Evolutionary conservation across 2,797 vertebrate genomes (phyloP), one percentile per base, ranked within the genome.

Genomic region (Brachymystax lenok): DNA sequence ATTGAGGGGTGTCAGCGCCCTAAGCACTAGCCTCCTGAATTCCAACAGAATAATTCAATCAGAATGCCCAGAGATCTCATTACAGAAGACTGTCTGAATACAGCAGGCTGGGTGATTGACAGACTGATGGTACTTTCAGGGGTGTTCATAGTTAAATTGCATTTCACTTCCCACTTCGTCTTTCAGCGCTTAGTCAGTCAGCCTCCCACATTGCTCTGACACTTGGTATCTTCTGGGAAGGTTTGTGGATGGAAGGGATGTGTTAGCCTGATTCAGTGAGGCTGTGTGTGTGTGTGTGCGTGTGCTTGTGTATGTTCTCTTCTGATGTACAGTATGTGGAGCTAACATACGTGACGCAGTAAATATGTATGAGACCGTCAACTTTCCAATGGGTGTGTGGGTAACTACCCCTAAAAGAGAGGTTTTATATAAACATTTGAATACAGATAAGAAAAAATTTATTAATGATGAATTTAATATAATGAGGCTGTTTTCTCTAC

Each of bases 41-140:
- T 90, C 85, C 88, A 92, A 90, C 90, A 90, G 86, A 92, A 92
- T 92, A 91, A 93, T 93, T 92, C 88, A 90, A 91, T 92, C 89
- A 91, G 90, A 84, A 83, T 88, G 83, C 83, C 68, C 82, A 89
- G 90, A 92, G 92, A 93, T 93, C 92, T 93, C 91, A 93, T 93
- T 93, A 91, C 71, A 71, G 12, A 80, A 80, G 87, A 84, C 86
- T 84, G 81, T 85, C 82, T 46, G 40, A 46, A 46, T 86, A 84
- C 78, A 33, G 68, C 35, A 73, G 24, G 81, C 78, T 63, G 28
- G 72, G 82, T 93, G 92, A 93, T 87, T 91, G 91, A 91, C 92
- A 89, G 89, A 76, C 78, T 76, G 70, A 82, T 81, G 83, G 81
- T 83, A 88, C 85, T 90, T 90, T 90, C 80, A 84, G 87, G 86